Evolutionary conservation across 2,888 invertebrate genomes (phyloP).

Genomic region (Scaptomyza caliginosa): DNA sequence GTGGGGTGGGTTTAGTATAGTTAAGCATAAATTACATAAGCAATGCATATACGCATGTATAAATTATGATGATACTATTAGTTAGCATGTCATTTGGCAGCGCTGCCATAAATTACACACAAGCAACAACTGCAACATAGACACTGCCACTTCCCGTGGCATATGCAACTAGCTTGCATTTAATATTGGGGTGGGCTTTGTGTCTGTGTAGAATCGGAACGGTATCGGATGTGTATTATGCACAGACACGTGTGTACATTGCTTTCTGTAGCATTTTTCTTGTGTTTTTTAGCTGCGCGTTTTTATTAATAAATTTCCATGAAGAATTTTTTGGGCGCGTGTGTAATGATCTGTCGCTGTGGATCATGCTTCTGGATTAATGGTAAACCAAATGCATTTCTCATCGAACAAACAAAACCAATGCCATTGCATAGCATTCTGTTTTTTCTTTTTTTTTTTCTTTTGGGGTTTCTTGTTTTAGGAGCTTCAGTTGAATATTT

Average conservation of each 20-base stretch:
- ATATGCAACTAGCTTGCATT: constrained; percentile 20
- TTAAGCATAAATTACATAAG: constrained; percentile 66
- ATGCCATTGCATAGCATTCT: constrained; percentile 56
- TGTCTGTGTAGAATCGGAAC: too few species aligned
- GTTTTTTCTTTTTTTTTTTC: constrained; percentile 28
- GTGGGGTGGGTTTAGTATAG: constrained; percentile 10
- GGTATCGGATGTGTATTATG: constrained; percentile 7
- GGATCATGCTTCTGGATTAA: constrained; percentile 81
- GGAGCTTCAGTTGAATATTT: constrained; percentile 28
- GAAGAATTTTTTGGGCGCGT: constrained; percentile 60
- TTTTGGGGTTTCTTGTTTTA: constrained; percentile 4
- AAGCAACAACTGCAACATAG: constrained; percentile 61
- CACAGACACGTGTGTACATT: constrained; percentile 31
- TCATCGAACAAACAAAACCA: constrained; percentile 73
- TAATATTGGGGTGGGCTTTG: constrained; percentile 12
- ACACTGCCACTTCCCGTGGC: constrained; percentile 21
- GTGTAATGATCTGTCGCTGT: constrained; percentile 81
- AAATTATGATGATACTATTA: constrained; percentile 81
- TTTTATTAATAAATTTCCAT: constrained; percentile 78
- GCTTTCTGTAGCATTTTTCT: constrained; percentile 15
- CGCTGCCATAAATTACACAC: constrained; percentile 79
- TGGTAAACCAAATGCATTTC: constrained; percentile 81
- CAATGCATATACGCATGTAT: constrained; percentile 65
- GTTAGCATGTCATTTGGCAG: constrained; percentile 79
- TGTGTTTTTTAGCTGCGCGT: constrained; percentile 37